phyloP scores from a whole-genome alignment of 2,113 vertebrate species.

The Catharus bicknelli region DNA sequence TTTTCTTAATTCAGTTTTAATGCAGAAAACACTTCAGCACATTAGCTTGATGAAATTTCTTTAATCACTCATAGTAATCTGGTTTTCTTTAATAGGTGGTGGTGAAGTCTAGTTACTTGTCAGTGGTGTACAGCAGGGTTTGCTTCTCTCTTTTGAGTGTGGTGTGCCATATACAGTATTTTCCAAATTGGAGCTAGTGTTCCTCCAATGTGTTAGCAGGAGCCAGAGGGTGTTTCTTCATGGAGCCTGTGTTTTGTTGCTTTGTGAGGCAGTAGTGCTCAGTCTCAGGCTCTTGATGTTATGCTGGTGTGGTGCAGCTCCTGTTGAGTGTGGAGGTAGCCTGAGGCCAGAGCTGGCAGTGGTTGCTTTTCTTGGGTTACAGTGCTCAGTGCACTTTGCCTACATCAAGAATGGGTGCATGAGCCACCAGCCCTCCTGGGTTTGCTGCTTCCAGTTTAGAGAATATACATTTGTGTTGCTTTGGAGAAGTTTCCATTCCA shows the following conservation, averaged over 20 bases:
- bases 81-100: neutral
- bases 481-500: neutral
- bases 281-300: neutral
- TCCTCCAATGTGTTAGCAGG: neutral
- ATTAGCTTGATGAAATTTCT: neutral
- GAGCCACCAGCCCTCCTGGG: neutral
- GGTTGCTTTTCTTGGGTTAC: neutral
- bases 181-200: neutral
- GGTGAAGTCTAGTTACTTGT: neutral
- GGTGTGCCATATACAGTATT: neutral
- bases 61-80: neutral
- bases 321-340: neutral
- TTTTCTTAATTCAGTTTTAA: neutral
- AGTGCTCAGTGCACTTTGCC: rapidly evolving
- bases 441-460: neutral
- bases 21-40: neutral
- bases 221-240: neutral
- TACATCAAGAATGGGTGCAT: neutral
- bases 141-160: neutral
- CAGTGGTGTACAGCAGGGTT: neutral
- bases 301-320: neutral
- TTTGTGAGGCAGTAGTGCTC: neutral
- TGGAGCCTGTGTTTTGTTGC: neutral
- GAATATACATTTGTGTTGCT: neutral
- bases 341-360: neutral